Conservation (phyloP, 2,888 invertebrate species). For the Theretra japonica region DNA sequence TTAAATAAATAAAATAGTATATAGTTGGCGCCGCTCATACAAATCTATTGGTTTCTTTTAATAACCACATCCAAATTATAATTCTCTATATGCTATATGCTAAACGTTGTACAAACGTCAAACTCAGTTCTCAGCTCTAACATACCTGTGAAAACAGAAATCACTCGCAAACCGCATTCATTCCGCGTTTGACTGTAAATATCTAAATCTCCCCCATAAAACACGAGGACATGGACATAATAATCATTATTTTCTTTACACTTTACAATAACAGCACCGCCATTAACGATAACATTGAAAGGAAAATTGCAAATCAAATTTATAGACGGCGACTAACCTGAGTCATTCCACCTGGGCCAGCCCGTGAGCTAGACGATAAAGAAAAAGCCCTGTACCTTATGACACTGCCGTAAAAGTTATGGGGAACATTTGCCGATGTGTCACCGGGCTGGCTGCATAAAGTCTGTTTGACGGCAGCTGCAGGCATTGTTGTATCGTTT, state of each 20-base stretch:
- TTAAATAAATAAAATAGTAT: no score
- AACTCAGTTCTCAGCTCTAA: neutral
- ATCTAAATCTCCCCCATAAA: constrained; percentile 15
- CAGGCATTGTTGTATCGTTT: constrained; percentile 22
- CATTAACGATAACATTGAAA: constrained; percentile 55
- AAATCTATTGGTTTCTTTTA: neutral
- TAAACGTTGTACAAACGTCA: neutral
- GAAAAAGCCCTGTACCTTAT: constrained; percentile 34
- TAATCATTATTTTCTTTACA: constrained; percentile 23
- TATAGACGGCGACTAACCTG: constrained; percentile 46
- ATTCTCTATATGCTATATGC: neutral
- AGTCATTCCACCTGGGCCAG: constrained; percentile 38
- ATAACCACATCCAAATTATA: neutral
- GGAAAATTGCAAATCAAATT: constrained; percentile 52
- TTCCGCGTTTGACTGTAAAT: constrained; percentile 2
- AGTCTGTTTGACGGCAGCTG: constrained; percentile 12
- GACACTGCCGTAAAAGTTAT: constrained; percentile 42
- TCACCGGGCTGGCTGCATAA: constrained; percentile 22
- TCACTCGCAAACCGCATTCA: neutral
- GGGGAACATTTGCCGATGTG: constrained; percentile 35
- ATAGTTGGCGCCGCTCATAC: neutral
- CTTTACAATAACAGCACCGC: constrained; percentile 31
- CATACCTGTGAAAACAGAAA: neutral
- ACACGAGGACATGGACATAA: neutral
- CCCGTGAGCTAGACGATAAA: constrained; percentile 39